Conservation (phyloP, 1,140 invertebrate species). For the Drosophila pseudoananassae region DNA sequence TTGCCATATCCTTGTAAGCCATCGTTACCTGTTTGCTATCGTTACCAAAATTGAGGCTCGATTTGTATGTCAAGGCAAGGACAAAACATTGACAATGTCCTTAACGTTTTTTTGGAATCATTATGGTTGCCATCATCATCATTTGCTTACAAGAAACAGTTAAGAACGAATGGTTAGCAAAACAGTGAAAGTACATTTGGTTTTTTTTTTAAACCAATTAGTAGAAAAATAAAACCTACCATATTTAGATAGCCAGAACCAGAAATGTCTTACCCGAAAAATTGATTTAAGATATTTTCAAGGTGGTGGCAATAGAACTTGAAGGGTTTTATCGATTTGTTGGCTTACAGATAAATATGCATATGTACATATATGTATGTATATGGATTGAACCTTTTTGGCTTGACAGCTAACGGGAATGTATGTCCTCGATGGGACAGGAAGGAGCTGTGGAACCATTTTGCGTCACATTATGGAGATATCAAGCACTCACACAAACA, state of each 20-base stretch:
- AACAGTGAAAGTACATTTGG: background rate
- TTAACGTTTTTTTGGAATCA: background rate
- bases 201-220: too few relatives aligned
- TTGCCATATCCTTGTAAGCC: conserved; percentile 3
- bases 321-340: conserved; percentile 65
- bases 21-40: conserved; percentile 27
- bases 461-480: conserved; percentile 72
- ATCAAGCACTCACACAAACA: conserved; percentile 71
- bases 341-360: conserved; percentile 4
- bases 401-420: conserved; percentile 39
- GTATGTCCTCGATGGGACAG: conserved; percentile 54
- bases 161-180: conserved; percentile 30
- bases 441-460: conserved; percentile 43
- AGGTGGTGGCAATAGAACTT: conserved; percentile 8
- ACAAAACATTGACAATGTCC: conserved; percentile 36
- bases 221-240: too few relatives aligned
- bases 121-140: conserved; percentile 17
- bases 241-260: too few relatives aligned
- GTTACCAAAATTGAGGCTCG: conserved; percentile 45
- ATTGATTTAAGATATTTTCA: conserved; percentile 64
- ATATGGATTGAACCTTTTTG: conserved; percentile 33
- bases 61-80: conserved; percentile 49
- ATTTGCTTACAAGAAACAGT: conserved; percentile 56
- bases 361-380: conserved; percentile 9
- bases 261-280: conserved; percentile 8